Percentiles rank a stretch among this genome's conserved stretches.
phyloP scores from a whole-genome alignment of 2,797 vertebrate species.

The Ctenopoma multispine region DNA sequence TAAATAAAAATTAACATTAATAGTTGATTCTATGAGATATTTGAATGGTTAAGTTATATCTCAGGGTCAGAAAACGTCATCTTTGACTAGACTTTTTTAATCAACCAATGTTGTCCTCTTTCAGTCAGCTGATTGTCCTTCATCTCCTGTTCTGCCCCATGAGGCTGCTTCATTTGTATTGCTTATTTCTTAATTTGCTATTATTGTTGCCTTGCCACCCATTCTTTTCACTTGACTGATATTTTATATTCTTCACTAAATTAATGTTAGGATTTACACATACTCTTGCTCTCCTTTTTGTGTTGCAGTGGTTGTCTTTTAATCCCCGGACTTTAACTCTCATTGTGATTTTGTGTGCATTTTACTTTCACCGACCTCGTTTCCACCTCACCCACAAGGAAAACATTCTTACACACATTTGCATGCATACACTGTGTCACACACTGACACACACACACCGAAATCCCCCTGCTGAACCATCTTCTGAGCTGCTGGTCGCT shows the following conservation, averaged over 20 bases:
- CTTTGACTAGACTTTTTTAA: conserved; percentile 1
- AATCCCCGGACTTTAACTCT: conserved; percentile 1
- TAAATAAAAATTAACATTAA: too few relatives aligned
- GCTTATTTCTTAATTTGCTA: conserved; percentile 38
- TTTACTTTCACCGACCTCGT: conserved; percentile 15
- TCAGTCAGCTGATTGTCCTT: conserved; percentile 32
- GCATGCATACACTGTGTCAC: neutral
- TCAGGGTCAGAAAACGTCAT: neutral
- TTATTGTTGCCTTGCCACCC: conserved; percentile 32
- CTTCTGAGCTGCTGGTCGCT: conserved; percentile 24
- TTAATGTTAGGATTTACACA: conserved; percentile 18
- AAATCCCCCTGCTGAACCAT: conserved; percentile 11
- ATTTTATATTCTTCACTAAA: conserved; percentile 36
- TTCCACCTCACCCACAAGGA: conserved; percentile 1
- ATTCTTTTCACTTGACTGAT: conserved; percentile 38
- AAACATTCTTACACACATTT: conserved; percentile 1
- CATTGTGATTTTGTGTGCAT: conserved; percentile 5
- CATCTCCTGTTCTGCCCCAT: conserved; percentile 34
- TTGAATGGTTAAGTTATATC: neutral
- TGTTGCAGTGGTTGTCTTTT: neutral
- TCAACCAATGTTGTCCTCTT: neutral
- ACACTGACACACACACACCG: conserved; percentile 1
- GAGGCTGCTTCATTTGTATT: conserved; percentile 35
- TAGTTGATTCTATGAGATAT: neutral
- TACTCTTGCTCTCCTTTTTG: neutral